Conservation (phyloP, 2,797 vertebrate genomes). For the Myotis planiceps region DNA sequence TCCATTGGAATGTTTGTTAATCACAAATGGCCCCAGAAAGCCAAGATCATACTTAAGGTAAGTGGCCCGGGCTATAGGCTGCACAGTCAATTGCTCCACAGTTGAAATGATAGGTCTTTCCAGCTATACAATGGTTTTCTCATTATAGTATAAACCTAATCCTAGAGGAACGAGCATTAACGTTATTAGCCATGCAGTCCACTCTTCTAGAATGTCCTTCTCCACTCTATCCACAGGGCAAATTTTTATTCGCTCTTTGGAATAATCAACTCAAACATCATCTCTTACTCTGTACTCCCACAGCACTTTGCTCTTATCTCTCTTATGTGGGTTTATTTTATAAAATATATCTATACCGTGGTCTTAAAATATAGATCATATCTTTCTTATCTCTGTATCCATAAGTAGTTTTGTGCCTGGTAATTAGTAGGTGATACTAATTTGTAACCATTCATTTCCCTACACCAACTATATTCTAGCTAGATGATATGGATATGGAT, state of each 20-base stretch:
- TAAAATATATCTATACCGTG: neutral
- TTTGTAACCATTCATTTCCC: neutral
- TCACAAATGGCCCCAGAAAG: slow-evolving; percentile 90
- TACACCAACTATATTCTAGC: neutral
- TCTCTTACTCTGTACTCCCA: neutral
- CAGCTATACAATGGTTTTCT: neutral
- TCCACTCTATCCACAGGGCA: neutral
- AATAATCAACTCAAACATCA: neutral
- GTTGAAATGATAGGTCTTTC: neutral
- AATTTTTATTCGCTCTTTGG: neutral
- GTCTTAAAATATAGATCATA: neutral
- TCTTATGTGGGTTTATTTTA: neutral
- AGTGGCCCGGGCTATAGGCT: neutral
- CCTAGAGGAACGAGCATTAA: fast-evolving
- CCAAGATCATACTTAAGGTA: slow-evolving; percentile 95
- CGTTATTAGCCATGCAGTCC: neutral
- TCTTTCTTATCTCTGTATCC: neutral
- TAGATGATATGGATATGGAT: neutral
- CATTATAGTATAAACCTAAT: neutral
- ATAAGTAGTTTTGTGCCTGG: neutral
- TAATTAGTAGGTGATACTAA: neutral
- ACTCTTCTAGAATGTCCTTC: neutral
- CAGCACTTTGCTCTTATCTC: neutral
- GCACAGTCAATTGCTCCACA: neutral
- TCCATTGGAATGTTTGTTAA: slow-evolving; percentile 91